Conservation (phyloP, 2,797 vertebrate species). For the Rhinella marina region DNA sequence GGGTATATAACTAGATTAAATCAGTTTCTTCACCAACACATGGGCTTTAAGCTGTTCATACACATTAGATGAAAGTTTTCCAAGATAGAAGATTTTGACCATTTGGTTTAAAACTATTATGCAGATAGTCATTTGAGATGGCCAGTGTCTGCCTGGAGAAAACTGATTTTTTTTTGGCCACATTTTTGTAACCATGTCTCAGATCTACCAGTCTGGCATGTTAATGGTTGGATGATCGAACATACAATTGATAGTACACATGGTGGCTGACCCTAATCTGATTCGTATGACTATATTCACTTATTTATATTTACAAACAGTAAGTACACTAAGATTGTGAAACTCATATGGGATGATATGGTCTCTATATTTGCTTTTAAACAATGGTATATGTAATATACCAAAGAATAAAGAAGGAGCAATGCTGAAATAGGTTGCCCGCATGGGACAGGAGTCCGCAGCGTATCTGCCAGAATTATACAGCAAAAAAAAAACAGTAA, state of each 20-base stretch:
- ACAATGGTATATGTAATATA: no score
- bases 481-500: no score
- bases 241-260: neutral
- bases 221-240: neutral
- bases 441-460: no score
- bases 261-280: neutral
- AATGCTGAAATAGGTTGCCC: no score
- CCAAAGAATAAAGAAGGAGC: no score
- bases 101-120: neutral
- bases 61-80: neutral
- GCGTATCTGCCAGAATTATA: no score
- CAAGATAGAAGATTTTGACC: neutral
- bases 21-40: neutral
- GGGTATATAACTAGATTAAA: neutral
- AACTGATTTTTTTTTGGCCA: neutral
- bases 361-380: neutral
- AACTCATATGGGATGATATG: neutral
- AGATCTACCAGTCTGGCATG: neutral
- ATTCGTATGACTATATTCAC: neutral
- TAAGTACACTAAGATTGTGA: neutral
- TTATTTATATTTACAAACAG: neutral
- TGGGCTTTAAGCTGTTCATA: neutral
- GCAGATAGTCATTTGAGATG: neutral
- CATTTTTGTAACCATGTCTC: neutral
- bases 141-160: neutral